Evolutionary conservation across 1,140 invertebrate species (phyloP), one percentile per base, ranked within the genome.

Genomic region (Pseudomyrmex flavicornis): DNA sequence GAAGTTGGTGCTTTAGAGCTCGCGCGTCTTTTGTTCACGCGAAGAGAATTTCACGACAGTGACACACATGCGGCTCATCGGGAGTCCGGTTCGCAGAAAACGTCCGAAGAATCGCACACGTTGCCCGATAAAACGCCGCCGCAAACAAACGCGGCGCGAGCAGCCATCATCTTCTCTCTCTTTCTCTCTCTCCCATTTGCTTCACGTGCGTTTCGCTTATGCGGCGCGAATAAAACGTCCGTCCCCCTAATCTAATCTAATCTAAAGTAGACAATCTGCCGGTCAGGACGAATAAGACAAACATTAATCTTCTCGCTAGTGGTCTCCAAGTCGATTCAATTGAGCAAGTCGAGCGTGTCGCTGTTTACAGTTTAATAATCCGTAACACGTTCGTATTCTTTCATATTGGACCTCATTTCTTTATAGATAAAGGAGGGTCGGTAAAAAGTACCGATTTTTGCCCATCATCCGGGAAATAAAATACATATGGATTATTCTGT

Each of bases 91-190:
- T 90, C 90, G 82, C 22, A 65, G 85, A 86, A 89, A 75, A 77
- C 62, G 82, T 89, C 84, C 88, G 87, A 85, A 22, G 68, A 88
- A 76, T 84, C 86, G 86, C 83, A 76, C 48, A 82, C 86, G 87
- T 80, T 72, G 82, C 44, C 61, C 44, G 90, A 92, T 92, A 90
- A 92, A 86, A 68, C 69, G 69, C 63, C 86, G 86, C 68, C 61
- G 88, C 87, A 91, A 91, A 91, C 85, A 91, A 90, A 88, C 59
- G 46, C 88, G 65, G 79, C 54, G 70, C 35, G 7, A 35, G 5
- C 35, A 80, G 76, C 65, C 59, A 66, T 44, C 76, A 65, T 17
- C 69, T 44, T 72, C 50, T 69, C 66, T 70, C 52, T 17, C 50
- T 13, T 15, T 46, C 1, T 35, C 35, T 35, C 5, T 35, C 35